A percentile compares a stretch with the other conserved stretches of the same genome.
phyloP scores from a whole-genome alignment of 2,888 invertebrate genomes.

The Bibio marci region DNA sequence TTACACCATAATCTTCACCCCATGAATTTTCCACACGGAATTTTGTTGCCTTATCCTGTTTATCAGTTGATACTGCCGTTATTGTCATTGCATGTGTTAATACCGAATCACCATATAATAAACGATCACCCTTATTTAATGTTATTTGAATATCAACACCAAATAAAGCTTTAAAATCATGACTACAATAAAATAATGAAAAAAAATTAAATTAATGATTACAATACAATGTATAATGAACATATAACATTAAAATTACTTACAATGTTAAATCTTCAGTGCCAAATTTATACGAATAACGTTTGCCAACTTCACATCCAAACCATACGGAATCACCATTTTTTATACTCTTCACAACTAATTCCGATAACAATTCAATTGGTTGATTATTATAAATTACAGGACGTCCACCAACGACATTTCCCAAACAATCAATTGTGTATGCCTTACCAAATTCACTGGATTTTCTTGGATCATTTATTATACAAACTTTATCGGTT shows the following conservation, averaged over 20 bases:
- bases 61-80: conserved; percentile 65
- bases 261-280: conserved; percentile 60
- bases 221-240: too few species aligned
- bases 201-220: background rate
- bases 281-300: conserved; percentile 56
- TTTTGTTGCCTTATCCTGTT: conserved; percentile 46
- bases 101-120: conserved; percentile 70
- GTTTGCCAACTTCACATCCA: conserved; percentile 73
- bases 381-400: conserved; percentile 82
- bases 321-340: conserved; percentile 82
- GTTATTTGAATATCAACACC: conserved; percentile 63
- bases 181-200: conserved; percentile 31
- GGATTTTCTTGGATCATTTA: conserved; percentile 66
- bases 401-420: conserved; percentile 61
- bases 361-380: conserved; percentile 54
- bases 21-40: conserved; percentile 85
- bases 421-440: conserved; percentile 77
- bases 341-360: conserved; percentile 58
- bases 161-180: conserved; percentile 67
- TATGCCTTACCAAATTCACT: conserved; percentile 67
- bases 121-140: conserved; percentile 61
- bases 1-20: conserved; percentile 75
- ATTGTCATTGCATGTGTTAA: conserved; percentile 91
- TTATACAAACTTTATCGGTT: conserved; percentile 73
- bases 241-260: too few species aligned